A percentile compares a stretch with the other conserved stretches of the same genome.
Evolutionary conservation across 2,797 vertebrate genomes (phyloP).

Genomic region (Simalia tracyae): DNA sequence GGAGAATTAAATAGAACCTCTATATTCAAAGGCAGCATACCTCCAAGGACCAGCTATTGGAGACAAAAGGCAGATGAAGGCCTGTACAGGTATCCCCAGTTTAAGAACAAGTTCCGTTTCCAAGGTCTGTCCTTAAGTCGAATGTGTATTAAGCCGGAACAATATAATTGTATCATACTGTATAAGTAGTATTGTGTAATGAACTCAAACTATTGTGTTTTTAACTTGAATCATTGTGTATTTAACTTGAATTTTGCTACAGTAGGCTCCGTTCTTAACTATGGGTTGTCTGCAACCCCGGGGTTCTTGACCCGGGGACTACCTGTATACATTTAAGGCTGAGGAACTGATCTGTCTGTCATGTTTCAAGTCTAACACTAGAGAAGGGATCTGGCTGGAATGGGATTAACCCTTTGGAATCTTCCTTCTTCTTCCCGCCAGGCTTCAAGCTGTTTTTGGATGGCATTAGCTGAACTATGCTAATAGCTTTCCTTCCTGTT

Average conservation of each 20-base stretch:
- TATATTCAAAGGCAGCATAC: neutral
- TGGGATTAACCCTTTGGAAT: conserved; percentile 39
- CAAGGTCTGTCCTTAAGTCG: too few relatives aligned
- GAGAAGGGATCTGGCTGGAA: neutral
- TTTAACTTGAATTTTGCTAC: too few relatives aligned
- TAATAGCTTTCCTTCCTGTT: conserved; percentile 64
- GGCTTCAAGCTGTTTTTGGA: conserved; percentile 48
- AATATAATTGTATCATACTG: too few relatives aligned
- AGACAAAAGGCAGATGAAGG: neutral
- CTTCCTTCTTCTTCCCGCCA: neutral
- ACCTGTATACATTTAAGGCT: neutral
- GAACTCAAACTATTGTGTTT: too few relatives aligned
- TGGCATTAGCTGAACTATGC: conserved; percentile 61
- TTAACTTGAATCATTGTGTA: too few relatives aligned
- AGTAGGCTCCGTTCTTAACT: too few relatives aligned
- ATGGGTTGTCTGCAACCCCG: too few relatives aligned
- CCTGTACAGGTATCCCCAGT: too few relatives aligned
- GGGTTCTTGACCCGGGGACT: too few relatives aligned
- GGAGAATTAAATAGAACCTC: neutral
- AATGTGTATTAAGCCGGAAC: too few relatives aligned
- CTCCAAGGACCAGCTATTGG: neutral
- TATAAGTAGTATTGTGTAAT: too few relatives aligned
- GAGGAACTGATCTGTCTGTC: conserved; percentile 6
- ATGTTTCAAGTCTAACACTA: neutral
- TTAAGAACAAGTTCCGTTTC: too few relatives aligned